These are phyloP conservation scores for Caenorhabditis wallacei DNA, from an alignment of 2,888 invertebrate genomes.

Conservation along the genomic window DNA sequence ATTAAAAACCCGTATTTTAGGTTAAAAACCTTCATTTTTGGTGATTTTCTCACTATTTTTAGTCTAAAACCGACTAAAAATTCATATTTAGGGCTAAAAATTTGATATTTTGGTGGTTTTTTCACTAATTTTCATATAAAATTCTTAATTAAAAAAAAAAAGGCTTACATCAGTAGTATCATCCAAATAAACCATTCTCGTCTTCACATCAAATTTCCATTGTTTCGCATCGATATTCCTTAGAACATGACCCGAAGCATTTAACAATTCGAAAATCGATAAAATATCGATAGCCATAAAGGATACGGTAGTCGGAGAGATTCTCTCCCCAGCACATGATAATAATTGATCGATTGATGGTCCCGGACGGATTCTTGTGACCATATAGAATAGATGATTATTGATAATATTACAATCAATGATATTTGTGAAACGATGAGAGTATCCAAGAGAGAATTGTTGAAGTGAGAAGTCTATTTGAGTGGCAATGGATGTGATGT, in stretches of 20 bases:
- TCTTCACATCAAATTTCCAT: constrained; percentile 48
- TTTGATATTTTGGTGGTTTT: background rate
- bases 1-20: constrained; percentile 2
- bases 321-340: background rate
- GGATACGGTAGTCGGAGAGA: constrained; percentile 22
- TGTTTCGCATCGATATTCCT: constrained; percentile 44
- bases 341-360: constrained; percentile 16
- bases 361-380: constrained; percentile 34
- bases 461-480: constrained; percentile 41
- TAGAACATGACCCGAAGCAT: constrained; percentile 38
- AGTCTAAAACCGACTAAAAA: no score
- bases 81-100: background rate
- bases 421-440: constrained; percentile 43
- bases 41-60: background rate
- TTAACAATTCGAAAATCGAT: constrained; percentile 25
- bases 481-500: background rate
- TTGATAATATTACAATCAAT: constrained; percentile 40
- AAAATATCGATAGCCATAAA: constrained; percentile 52
- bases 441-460: constrained; percentile 40
- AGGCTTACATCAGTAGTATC: constrained; percentile 46
- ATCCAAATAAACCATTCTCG: constrained; percentile 45
- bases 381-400: constrained; percentile 52
- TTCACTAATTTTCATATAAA: constrained; percentile 6
- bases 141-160: background rate
- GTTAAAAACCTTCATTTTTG: constrained; percentile 1